Conservation (phyloP, 1,140 invertebrate genomes). For the Medauroidea extradentata region DNA sequence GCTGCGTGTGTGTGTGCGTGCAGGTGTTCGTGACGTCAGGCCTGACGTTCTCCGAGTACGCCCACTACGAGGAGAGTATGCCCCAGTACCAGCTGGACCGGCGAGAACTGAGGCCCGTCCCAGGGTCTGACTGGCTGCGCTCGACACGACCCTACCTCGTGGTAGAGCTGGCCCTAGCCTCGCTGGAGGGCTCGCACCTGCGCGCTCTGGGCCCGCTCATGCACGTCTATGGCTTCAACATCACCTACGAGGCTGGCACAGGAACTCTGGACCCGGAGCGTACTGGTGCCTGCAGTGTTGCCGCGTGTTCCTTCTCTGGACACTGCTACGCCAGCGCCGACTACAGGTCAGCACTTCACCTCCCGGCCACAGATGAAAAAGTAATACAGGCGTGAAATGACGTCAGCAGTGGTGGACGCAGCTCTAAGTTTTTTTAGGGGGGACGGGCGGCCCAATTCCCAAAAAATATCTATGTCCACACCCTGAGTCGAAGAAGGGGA, state of each 20-base stretch:
- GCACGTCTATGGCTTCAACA: conserved; percentile 87
- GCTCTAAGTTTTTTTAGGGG: too few species aligned
- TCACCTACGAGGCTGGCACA: conserved; percentile 73
- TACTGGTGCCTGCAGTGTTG: conserved; percentile 60
- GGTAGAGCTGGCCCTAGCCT: conserved; percentile 66
- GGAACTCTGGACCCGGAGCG: conserved; percentile 45
- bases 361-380: too few species aligned
- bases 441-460: too few species aligned
- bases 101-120: conserved; percentile 62
- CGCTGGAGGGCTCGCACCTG: conserved; percentile 76
- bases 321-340: conserved; percentile 69
- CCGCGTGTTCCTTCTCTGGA: conserved; percentile 76
- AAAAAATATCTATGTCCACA: too few species aligned
- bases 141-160: conserved; percentile 71
- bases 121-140: conserved; percentile 57
- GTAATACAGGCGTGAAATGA: too few species aligned
- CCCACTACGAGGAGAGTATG: conserved; percentile 65
- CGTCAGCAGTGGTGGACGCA: too few species aligned
- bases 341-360: conserved; percentile 54
- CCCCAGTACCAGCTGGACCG: conserved; percentile 54
- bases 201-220: conserved; percentile 73
- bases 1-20: too few species aligned
- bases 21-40: conserved; percentile 72
- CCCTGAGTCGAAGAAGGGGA: too few species aligned
- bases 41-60: conserved; percentile 76